phyloP scores from a whole-genome alignment of 2,113 vertebrate species.

The Setophaga kirtlandii region DNA sequence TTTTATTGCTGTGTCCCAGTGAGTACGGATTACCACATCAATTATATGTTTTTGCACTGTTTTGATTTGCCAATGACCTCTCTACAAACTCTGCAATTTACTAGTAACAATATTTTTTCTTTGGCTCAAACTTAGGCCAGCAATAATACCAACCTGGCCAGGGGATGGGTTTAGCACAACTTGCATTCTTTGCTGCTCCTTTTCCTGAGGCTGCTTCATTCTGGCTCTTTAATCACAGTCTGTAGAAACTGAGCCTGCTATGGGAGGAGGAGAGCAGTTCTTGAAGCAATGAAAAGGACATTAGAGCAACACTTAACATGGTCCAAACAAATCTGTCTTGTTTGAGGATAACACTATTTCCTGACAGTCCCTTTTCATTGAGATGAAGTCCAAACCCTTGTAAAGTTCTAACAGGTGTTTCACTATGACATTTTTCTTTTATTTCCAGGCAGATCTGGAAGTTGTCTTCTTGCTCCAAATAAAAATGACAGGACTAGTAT shows the following conservation, averaged over 20 bases:
- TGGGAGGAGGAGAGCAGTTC: not conserved
- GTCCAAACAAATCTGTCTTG: not conserved
- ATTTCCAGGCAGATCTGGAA: not conserved
- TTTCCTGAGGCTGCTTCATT: not conserved
- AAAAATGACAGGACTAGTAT: not conserved
- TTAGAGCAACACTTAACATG: not conserved
- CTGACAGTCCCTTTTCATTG: not conserved
- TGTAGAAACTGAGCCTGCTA: not conserved
- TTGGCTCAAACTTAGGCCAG: not conserved
- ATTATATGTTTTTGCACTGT: not conserved
- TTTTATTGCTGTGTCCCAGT: not conserved
- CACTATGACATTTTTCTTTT: not conserved
- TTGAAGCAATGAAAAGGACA: not conserved
- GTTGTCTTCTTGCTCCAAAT: not conserved
- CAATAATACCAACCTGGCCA: not conserved
- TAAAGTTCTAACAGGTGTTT: not conserved
- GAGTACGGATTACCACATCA: not conserved
- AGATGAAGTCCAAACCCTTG: not conserved
- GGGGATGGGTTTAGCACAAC: not conserved
- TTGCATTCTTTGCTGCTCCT: not conserved
- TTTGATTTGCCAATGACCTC: not conserved
- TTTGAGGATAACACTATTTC: not conserved
- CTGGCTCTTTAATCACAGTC: not conserved
- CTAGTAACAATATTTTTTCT: not conserved
- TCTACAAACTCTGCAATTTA: not conserved